These are phyloP conservation scores for Pseudococcus jackbeardsleyi DNA, from an alignment of 2,888 invertebrate species.

Conservation along the genomic window DNA sequence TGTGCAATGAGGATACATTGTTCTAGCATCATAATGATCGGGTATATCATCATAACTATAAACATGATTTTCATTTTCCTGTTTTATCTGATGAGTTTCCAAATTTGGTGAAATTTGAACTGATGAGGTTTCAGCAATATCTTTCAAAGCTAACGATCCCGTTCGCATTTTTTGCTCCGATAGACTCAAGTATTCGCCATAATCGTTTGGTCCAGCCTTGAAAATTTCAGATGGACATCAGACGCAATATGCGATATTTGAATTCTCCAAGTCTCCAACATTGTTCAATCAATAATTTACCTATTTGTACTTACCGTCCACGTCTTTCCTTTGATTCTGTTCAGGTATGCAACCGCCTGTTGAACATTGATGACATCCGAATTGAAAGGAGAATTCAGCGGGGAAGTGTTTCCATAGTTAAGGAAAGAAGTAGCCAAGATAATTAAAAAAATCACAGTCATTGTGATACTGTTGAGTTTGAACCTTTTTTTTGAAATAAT, in stretches of 20 bases:
- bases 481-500: too few species aligned
- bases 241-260: too few species aligned
- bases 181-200: neutral
- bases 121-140: slow-evolving; percentile 69
- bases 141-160: neutral
- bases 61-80: slow-evolving; percentile 67
- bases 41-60: neutral
- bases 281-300: neutral
- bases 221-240: neutral
- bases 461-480: neutral
- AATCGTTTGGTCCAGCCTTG: neutral
- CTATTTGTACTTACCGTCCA: neutral
- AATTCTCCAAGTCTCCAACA: too few species aligned
- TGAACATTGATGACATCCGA: neutral
- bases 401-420: neutral
- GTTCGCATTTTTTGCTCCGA: neutral
- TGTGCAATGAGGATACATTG: slow-evolving; percentile 87
- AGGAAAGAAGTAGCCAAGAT: neutral
- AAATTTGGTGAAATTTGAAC: slow-evolving; percentile 66
- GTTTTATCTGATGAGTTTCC: neutral
- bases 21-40: slow-evolving; percentile 80
- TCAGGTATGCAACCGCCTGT: neutral
- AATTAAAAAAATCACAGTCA: neutral
- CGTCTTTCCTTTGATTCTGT: neutral
- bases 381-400: neutral